Percentiles rank a stretch among this genome's conserved stretches.
These are phyloP conservation scores for Smutsia temminckii DNA, from an alignment of 2,797 vertebrate species.

Conservation along the genomic window DNA sequence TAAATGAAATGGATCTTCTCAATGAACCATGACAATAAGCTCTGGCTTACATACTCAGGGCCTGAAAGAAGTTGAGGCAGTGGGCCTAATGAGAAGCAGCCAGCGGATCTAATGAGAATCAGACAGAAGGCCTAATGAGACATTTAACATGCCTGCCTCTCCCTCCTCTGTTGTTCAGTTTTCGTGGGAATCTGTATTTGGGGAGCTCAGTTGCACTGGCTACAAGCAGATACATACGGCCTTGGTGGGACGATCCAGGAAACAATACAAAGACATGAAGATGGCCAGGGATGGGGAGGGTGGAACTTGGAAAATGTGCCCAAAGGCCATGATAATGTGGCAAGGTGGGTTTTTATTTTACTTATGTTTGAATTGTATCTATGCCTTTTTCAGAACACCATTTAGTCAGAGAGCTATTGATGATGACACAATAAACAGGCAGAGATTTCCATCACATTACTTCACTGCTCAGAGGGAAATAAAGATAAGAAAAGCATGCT, in stretches of 20 bases:
- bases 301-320: background rate
- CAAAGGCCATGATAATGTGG: background rate
- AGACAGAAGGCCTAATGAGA: conserved; percentile 79
- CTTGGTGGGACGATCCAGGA: conserved; percentile 57
- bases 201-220: conserved; percentile 62
- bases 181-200: conserved; percentile 78
- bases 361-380: background rate
- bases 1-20: conserved; percentile 75
- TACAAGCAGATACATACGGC: conserved; percentile 75
- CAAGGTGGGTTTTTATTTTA: background rate
- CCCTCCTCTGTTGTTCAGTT: conserved; percentile 75
- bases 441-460: conserved; percentile 59
- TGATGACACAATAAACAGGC: conserved; percentile 31
- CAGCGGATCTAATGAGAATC: conserved; percentile 77
- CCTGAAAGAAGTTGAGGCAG: conserved; percentile 76
- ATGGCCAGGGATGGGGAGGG: background rate
- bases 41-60: conserved; percentile 68
- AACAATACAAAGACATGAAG: conserved; percentile 59
- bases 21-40: conserved; percentile 71
- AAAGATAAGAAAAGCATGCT: conserved; percentile 35
- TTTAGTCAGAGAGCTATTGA: conserved; percentile 29
- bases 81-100: conserved; percentile 79
- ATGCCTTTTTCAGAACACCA: background rate
- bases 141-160: conserved; percentile 75
- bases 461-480: conserved; percentile 44